These are phyloP conservation scores for Schlechtendalia chinensis DNA, from an alignment of 1,140 invertebrate genomes.

Conservation along the genomic window DNA sequence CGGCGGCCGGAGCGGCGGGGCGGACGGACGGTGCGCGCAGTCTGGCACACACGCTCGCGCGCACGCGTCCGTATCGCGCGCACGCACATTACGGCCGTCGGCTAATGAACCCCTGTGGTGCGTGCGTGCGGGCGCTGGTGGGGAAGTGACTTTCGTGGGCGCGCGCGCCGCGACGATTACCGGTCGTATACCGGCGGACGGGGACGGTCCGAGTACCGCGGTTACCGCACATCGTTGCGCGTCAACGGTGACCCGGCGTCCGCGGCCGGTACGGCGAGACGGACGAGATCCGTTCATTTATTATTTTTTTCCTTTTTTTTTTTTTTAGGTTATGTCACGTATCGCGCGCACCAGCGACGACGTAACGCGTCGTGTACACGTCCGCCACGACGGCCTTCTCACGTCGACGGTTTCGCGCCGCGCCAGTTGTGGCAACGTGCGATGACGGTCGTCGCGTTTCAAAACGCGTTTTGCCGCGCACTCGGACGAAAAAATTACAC, in stretches of 20 bases:
- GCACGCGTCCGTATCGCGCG: neutral
- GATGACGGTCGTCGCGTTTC: neutral
- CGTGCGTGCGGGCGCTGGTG: no score
- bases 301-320: no score
- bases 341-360: neutral
- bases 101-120: neutral
- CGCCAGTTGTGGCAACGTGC: conserved; percentile 24
- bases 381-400: neutral
- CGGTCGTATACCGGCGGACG: neutral
- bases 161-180: neutral
- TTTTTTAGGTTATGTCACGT: conserved; percentile 14
- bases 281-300: neutral
- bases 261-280: neutral
- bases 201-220: neutral
- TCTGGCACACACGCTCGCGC: conserved; percentile 3
- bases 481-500: no score
- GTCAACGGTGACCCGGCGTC: neutral
- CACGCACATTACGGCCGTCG: neutral
- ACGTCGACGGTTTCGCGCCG: neutral
- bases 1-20: neutral
- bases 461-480: conserved; percentile 5
- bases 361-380: neutral
- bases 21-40: neutral
- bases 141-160: neutral
- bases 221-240: neutral